Base-by-base conservation (phyloP, 1,140 invertebrate species). In the Lysiphlebus fabarum region DNA sequence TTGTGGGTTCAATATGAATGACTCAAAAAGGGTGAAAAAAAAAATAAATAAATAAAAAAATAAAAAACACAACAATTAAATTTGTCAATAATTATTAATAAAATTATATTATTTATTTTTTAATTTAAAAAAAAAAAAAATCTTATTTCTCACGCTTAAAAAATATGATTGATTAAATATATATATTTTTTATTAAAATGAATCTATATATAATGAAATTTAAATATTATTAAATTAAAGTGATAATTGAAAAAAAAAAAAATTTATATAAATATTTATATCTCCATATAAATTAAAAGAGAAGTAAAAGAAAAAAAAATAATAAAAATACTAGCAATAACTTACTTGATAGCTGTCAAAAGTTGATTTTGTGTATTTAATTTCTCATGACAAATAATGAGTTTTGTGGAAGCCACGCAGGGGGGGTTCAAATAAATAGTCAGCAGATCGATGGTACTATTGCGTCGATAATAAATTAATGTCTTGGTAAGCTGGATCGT, bases 401-500 rank as follows among this genome's bases (percentile, higher is more conserved):
- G 5, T 38, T 51, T 37, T 51, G 37, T 12, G 36, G 8, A 37
- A 51, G 44, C 47, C 43, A 56, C 42, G n/a, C 36, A 40, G 44
- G 17, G 44, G 54, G 54, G 47, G 43, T 37, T n/a, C 53, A 54
- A 45, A n/a, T 17, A 10, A 44, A 34, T n/a, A 26, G 37, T 70
- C 63, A 67, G 67, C 66, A 59, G 49, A 50, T 53, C 60, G 66
- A 71, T 72, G 67, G 66, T 58, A 62, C 66, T 64, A 64, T 65
- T 58, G 26, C 37, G 40, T 48, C 69, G 64, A 69, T 70, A 69
- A 73, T 73, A 71, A 73, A 75, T 74, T 70, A 72, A 72, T 74
- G 68, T 66, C 66, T 70, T 66, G 61, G 42, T 64, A 63, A 67
- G 68, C 59, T 10, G 65, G 68, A 67, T 66, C 63, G 70, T 73